These are phyloP conservation scores for Petrolisthes cinctipes DNA, from an alignment of 2,888 invertebrate genomes.

Conservation along the genomic window DNA sequence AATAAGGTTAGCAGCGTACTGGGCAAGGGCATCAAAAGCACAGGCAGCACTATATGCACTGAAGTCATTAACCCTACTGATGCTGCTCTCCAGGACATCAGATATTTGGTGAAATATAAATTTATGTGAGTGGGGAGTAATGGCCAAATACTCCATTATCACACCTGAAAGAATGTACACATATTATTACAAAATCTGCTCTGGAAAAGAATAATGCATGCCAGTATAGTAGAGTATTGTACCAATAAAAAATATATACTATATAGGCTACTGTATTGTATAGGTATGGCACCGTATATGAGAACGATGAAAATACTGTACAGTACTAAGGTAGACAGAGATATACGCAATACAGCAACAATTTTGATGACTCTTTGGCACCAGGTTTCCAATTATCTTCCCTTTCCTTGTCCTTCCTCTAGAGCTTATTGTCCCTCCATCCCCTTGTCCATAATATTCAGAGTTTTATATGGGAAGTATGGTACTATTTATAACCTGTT, in stretches of 20 bases:
- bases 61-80: slow-evolving; percentile 79
- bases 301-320: too few species aligned
- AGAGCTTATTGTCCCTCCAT: too few species aligned
- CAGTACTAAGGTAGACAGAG: too few species aligned
- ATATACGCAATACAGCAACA: too few species aligned
- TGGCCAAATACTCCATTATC: slow-evolving; percentile 82
- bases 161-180: slow-evolving; percentile 74
- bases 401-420: too few species aligned
- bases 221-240: background rate
- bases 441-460: too few species aligned
- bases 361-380: too few species aligned
- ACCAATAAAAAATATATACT: background rate
- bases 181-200: too few species aligned
- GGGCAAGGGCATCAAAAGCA: slow-evolving; percentile 86
- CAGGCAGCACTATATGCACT: slow-evolving; percentile 84
- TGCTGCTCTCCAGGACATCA: slow-evolving; percentile 81
- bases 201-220: background rate
- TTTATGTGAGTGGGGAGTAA: slow-evolving; percentile 84
- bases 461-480: too few species aligned
- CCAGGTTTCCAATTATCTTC: too few species aligned
- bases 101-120: slow-evolving; percentile 82
- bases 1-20: slow-evolving; percentile 87
- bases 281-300: too few species aligned
- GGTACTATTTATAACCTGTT: background rate
- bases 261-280: background rate